phyloP scores from a whole-genome alignment of 2,113 vertebrate genomes.

The Aegotheles bennettii region DNA sequence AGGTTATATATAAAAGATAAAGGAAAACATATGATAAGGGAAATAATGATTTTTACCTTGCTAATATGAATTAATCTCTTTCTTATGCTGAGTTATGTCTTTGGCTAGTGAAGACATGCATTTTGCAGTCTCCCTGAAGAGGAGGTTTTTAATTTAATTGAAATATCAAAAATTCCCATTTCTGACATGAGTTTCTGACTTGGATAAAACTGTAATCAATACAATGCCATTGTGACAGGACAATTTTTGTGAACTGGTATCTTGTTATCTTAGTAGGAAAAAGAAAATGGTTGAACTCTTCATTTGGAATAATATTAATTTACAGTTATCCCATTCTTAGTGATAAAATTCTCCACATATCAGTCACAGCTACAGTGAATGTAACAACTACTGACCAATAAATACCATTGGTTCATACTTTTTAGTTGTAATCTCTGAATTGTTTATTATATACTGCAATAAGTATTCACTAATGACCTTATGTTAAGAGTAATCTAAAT shows the following conservation, averaged over 20 bases:
- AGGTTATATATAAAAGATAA: neutral
- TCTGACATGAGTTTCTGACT: neutral
- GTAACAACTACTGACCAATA: neutral
- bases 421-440: neutral
- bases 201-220: neutral
- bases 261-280: neutral
- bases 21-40: neutral
- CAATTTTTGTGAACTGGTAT: neutral
- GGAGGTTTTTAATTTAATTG: neutral
- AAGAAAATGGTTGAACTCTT: neutral
- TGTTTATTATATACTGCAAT: neutral
- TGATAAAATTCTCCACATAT: neutral
- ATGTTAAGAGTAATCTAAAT: neutral
- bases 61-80: neutral
- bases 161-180: neutral
- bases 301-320: neutral
- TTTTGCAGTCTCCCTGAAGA: neutral
- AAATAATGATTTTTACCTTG: neutral
- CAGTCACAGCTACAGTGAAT: neutral
- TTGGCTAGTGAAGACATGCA: accelerated
- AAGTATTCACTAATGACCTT: neutral
- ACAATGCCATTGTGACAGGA: neutral
- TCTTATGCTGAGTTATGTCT: neutral
- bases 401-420: neutral
- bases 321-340: neutral